These are phyloP conservation scores for Apodemia mormo DNA, from an alignment of 2,888 invertebrate species.

Conservation along the genomic window DNA sequence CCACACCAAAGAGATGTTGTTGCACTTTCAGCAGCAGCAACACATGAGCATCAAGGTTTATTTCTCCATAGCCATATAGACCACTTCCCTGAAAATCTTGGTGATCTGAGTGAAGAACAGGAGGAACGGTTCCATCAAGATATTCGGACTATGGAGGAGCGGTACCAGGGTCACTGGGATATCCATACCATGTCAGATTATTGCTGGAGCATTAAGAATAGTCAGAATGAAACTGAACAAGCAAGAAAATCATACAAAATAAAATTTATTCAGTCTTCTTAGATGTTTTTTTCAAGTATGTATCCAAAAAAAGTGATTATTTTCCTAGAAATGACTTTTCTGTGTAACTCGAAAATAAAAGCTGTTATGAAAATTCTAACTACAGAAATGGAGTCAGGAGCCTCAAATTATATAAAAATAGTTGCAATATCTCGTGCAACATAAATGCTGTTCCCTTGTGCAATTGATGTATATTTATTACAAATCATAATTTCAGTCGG, in stretches of 20 bases:
- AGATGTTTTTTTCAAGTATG: too few species aligned
- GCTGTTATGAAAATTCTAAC: too few species aligned
- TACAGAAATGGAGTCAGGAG: too few species aligned
- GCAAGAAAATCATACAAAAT: neutral
- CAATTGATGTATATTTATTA: too few species aligned
- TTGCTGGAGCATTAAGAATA: neutral
- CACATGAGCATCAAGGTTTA: neutral
- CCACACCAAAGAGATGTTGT: constrained; percentile 1
- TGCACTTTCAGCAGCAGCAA: neutral
- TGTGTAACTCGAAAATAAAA: too few species aligned
- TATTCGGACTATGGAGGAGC: neutral
- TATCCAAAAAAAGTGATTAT: too few species aligned
- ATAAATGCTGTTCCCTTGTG: too few species aligned
- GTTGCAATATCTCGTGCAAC: too few species aligned
- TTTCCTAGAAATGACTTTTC: too few species aligned
- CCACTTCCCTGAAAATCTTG: neutral
- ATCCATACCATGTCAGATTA: neutral
- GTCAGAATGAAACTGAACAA: neutral
- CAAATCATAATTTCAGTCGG: too few species aligned
- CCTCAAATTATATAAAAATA: too few species aligned
- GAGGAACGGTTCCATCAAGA: neutral
- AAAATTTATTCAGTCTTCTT: too few species aligned
- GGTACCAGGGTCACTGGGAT: neutral
- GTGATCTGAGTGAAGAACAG: neutral
- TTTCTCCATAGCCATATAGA: neutral